Evolutionary conservation across 2,113 vertebrate genomes (phyloP).

Genomic region (Sturnira hondurensis): DNA sequence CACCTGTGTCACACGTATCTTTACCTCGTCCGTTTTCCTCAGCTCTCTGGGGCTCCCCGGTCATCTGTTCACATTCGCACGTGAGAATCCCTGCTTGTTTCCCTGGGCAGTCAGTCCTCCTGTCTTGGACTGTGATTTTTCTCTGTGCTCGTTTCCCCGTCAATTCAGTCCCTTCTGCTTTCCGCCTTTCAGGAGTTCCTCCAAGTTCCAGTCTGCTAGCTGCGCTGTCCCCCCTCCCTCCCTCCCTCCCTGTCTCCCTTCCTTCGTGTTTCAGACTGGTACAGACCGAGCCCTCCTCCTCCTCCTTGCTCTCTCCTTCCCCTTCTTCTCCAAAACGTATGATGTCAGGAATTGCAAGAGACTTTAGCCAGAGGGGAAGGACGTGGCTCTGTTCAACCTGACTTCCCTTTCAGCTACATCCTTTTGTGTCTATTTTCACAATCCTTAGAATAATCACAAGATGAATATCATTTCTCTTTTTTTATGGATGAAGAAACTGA

Average conservation of each 20-base stretch:
- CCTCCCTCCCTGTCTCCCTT: background rate
- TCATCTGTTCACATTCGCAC: background rate
- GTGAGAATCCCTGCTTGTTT: background rate
- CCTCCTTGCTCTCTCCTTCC: background rate
- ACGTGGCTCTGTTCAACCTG: accelerated
- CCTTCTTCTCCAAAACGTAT: background rate
- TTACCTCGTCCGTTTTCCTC: background rate
- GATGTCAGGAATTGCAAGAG: background rate
- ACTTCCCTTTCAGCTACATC: background rate
- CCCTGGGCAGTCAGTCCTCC: background rate
- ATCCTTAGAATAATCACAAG: background rate
- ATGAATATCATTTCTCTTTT: background rate
- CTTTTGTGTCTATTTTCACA: background rate
- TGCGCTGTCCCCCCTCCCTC: no score
- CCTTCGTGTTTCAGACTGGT: background rate
- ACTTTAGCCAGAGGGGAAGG: background rate
- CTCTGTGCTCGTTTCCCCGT: background rate
- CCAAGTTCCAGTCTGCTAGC: background rate
- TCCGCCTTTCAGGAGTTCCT: background rate
- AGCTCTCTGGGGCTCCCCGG: no score
- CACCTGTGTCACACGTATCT: background rate
- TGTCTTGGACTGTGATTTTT: background rate
- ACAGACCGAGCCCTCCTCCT: background rate
- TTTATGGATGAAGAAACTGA: background rate
- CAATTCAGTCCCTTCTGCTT: background rate